A percentile compares a stretch with the other conserved stretches of the same genome.
Conservation (phyloP, 2,888 invertebrate genomes). For the Drosophila melanosoma region DNA sequence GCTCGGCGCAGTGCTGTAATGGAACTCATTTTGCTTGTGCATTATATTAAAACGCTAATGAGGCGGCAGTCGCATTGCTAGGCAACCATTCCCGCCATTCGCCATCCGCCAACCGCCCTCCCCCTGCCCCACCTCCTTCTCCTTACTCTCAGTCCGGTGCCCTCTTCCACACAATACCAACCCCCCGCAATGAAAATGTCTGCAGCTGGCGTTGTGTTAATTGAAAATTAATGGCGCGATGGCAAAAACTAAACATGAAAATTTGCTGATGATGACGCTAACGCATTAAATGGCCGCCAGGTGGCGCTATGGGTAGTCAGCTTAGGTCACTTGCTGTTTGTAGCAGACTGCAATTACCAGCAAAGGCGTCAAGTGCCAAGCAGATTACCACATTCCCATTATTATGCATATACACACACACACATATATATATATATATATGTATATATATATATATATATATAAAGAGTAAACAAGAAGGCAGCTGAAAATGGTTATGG, state of each 20-base stretch:
- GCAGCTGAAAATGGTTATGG: not conserved
- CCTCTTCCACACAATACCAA: not conserved
- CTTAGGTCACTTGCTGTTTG: not conserved
- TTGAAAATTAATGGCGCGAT: conserved; percentile 78
- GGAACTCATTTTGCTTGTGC: conserved; percentile 58
- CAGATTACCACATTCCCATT: conserved; percentile 77
- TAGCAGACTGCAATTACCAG: conserved; percentile 15
- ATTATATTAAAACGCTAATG: conserved; percentile 65
- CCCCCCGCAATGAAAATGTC: conserved; percentile 33
- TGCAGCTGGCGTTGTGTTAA: conserved; percentile 75
- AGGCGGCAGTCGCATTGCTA: conserved; percentile 46
- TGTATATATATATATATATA: conserved; percentile 54
- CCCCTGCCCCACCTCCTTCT: not conserved
- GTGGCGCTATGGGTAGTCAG: conserved; percentile 45
- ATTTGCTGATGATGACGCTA: conserved; percentile 64
- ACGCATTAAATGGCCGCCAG: conserved; percentile 55
- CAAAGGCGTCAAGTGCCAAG: conserved; percentile 69
- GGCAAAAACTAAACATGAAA: conserved; percentile 78
- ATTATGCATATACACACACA: conserved; percentile 56
- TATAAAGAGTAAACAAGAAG: conserved; percentile 53
- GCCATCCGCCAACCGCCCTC: not conserved
- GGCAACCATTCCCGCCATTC: not conserved
- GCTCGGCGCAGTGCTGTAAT: conserved; percentile 35
- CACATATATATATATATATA: conserved; percentile 53
- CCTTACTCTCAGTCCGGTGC: not conserved